These are phyloP conservation scores for Antennarius striatus DNA, from an alignment of 2,113 vertebrate genomes.

Conservation along the genomic window DNA sequence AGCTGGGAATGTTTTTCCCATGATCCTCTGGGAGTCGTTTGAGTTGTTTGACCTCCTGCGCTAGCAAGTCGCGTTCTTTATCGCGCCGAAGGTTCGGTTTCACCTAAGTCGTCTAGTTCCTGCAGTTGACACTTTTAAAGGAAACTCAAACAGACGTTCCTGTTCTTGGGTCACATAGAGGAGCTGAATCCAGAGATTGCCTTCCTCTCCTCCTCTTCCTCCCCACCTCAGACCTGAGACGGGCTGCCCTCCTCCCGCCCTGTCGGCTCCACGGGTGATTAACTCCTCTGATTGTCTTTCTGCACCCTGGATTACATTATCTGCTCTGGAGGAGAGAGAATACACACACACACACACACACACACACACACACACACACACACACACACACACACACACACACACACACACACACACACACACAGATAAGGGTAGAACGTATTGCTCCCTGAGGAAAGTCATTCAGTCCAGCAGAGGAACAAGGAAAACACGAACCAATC, in stretches of 20 bases:
- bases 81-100: not conserved
- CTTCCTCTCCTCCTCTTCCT: constrained; percentile 7
- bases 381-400: not conserved
- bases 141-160: constrained; percentile 42
- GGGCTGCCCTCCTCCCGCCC: constrained; percentile 14
- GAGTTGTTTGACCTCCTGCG: too few relatives aligned
- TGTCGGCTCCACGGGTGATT: constrained; percentile 21
- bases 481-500: not conserved
- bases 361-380: not conserved
- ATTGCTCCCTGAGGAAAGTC: constrained; percentile 18
- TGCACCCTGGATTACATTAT: constrained; percentile 31
- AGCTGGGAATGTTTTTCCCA: too few relatives aligned
- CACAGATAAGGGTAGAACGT: constrained; percentile 18
- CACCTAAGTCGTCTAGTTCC: constrained; percentile 18
- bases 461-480: not conserved
- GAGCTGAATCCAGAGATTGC: constrained; percentile 21
- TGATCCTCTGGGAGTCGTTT: too few relatives aligned
- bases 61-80: not conserved
- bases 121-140: constrained; percentile 45
- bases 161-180: constrained; percentile 14
- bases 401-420: constrained; percentile 8
- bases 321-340: constrained; percentile 2
- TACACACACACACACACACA: not conserved
- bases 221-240: not conserved
- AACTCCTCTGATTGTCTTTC: constrained; percentile 32